Base-by-base conservation (phyloP, 2,888 invertebrate genomes). In the Spicauda simplicius region DNA sequence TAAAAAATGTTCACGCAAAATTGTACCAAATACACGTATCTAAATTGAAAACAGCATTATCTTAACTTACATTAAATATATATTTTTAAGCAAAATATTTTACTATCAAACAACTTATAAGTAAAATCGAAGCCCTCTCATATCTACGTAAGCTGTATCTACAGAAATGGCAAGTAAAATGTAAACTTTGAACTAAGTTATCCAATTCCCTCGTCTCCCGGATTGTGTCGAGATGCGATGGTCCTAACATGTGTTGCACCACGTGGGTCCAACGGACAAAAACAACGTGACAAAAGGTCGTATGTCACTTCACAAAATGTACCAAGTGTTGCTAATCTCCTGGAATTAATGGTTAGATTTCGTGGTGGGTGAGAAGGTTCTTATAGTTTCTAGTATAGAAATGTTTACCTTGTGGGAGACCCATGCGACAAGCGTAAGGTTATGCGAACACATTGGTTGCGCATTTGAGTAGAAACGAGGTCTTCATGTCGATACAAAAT, bases 331-430 rank as follows among this genome's bases (percentile, higher is more conserved):
- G 41, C 33, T 30, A 61, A n/a, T 30, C 2, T 1, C 4, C 18
- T 52, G 11, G 20, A 6, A 5, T 0, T 14, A 67, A n/a, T 30
- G 56, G 41, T 41, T 1, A 58, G 20, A 57, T 52, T 64, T 12
- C 48, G 18, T 25, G 33, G 20, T 33, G 5, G 45, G 10, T 11
- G 10, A 0, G 19, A n/a, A 18, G 18, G 30, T 48, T n/a, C n/a
- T 55, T 37, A 20, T 55, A 55, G n/a, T 12, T 19, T n/a, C 16
- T 55, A 20, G 20, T 55, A 50, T 18, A 30, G 19, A 19, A 60
- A 18, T 16, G 16, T 70, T 85, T 85, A 92, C 92, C 91, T 91
- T 90, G 92, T 91, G 92, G 92, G 92, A 91, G 92, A 90, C 85
- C 80, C 77, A 77, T 78, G 85, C 82, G 84, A 86, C 83, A 86